Conservation (phyloP, 2,113 vertebrate genomes). For the Sapayoa aenigma region DNA sequence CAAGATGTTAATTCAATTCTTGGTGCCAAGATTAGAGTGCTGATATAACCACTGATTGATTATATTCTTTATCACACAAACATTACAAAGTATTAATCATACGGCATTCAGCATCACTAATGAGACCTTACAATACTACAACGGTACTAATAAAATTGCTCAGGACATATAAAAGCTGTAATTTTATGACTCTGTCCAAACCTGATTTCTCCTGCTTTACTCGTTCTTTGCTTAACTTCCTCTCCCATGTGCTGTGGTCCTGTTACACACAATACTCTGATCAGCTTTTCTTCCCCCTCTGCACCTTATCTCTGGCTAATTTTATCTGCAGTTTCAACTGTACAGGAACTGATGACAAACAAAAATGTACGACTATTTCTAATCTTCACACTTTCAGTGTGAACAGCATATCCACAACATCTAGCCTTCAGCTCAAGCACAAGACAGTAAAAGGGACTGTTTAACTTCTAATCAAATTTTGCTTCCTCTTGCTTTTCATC, state of each 20-base stretch:
- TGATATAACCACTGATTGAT: background rate
- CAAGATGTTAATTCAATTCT: background rate
- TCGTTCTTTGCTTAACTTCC: background rate
- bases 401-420: background rate
- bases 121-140: background rate
- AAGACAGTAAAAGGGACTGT: background rate
- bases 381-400: background rate
- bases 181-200: background rate
- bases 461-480: background rate
- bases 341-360: background rate
- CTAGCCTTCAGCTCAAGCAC: background rate
- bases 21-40: background rate
- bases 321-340: background rate
- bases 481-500: background rate
- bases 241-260: background rate
- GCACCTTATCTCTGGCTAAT: background rate
- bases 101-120: background rate
- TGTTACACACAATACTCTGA: background rate
- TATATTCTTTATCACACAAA: background rate
- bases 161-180: background rate
- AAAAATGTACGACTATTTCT: background rate
- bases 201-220: background rate
- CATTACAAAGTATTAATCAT: background rate
- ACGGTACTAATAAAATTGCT: background rate
- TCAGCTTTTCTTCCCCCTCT: background rate